Percentiles rank a stretch among this genome's conserved stretches.
Conservation (phyloP, 1,140 invertebrate genomes). For the Leptinotarsa defecta region DNA sequence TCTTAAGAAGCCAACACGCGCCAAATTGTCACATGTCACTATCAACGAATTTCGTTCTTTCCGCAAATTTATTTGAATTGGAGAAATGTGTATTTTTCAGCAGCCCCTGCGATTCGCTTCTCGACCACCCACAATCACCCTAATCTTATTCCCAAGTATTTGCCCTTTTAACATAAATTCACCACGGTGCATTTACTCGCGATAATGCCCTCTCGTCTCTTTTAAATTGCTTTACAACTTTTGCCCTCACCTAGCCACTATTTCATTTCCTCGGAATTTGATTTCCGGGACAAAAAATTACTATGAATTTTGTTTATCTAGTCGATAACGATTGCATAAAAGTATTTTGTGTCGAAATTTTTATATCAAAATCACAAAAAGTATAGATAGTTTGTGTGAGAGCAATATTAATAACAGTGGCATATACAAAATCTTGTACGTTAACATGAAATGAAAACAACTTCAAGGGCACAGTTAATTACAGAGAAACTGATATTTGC, state of each 20-base stretch:
- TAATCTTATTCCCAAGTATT: constrained; percentile 17
- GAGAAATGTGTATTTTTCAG: constrained; percentile 47
- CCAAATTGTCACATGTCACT: constrained; percentile 49
- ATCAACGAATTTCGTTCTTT: constrained; percentile 27
- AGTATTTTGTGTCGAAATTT: too few relatives aligned
- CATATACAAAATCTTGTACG: too few relatives aligned
- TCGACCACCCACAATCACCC: constrained; percentile 21
- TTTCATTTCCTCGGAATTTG: too few relatives aligned
- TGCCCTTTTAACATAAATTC: constrained; percentile 20
- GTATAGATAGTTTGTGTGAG: too few relatives aligned
- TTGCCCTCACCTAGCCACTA: constrained; percentile 1
- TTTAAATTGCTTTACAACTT: constrained; percentile 20
- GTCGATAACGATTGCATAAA: too few relatives aligned
- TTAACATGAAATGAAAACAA: too few relatives aligned
- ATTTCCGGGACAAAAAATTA: too few relatives aligned
- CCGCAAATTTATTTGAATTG: constrained; percentile 48
- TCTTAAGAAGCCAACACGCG: constrained; percentile 37
- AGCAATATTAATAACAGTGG: too few relatives aligned
- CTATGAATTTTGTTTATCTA: too few relatives aligned
- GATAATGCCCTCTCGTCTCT: background rate
- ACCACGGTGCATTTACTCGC: constrained; percentile 11
- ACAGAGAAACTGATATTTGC: too few relatives aligned
- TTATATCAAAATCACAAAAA: too few relatives aligned
- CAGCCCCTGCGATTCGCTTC: constrained; percentile 4
- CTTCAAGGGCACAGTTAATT: too few relatives aligned